Evolutionary conservation across 2,888 invertebrate genomes (phyloP).

Genomic region (Ypsolopha scabrella): DNA sequence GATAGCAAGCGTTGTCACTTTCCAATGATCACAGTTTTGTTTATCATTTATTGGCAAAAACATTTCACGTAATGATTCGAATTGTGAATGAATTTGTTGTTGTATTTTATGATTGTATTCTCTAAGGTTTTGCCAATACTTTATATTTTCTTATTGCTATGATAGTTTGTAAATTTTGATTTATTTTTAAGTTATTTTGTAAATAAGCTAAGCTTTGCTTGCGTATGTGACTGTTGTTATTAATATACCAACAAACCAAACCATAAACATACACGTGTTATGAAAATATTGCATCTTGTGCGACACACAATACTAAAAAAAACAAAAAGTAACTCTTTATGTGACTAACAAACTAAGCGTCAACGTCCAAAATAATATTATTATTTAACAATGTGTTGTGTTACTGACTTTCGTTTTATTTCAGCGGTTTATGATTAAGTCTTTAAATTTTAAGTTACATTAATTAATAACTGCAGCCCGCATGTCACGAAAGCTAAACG

Average conservation of each 20-base stretch:
- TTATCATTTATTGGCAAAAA: conserved; percentile 55
- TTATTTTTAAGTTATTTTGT: conserved; percentile 23
- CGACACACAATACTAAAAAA: conserved; percentile 54
- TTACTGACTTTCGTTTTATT: background rate
- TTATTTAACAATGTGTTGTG: conserved; percentile 11
- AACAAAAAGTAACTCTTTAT: conserved; percentile 23
- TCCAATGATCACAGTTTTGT: background rate
- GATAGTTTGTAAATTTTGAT: background rate
- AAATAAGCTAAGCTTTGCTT: conserved; percentile 63
- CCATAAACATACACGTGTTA: conserved; percentile 32
- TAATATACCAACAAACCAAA: conserved; percentile 43
- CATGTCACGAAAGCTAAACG: conserved; percentile 42
- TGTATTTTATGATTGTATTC: background rate
- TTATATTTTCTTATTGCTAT: background rate
- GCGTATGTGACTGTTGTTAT: conserved; percentile 66
- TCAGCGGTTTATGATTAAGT: background rate
- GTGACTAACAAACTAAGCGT: conserved; percentile 65
- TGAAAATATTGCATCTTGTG: conserved; percentile 45
- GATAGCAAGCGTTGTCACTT: conserved; percentile 22
- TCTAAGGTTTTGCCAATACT: background rate
- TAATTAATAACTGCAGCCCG: conserved; percentile 41
- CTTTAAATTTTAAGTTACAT: background rate
- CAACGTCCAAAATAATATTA: conserved; percentile 34
- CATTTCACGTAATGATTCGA: conserved; percentile 21
- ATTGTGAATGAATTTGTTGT: background rate